Conservation (phyloP, 2,113 vertebrate species). For the Tachysurus fulvidraco region DNA sequence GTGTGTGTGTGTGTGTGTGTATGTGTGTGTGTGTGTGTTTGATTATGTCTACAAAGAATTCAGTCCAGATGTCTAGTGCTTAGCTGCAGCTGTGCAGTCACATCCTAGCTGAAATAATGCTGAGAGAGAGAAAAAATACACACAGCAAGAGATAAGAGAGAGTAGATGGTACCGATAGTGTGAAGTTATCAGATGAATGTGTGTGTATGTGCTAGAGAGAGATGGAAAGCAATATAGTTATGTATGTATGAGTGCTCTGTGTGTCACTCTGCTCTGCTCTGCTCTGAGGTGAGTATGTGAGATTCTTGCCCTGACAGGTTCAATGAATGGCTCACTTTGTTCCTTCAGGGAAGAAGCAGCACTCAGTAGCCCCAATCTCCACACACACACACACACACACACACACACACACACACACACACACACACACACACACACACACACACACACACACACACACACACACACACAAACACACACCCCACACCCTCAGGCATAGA, state of each 20-base stretch:
- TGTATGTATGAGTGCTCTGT: conserved; percentile 38
- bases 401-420: conserved; percentile 29
- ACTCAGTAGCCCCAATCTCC: conserved; percentile 28
- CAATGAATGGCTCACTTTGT: conserved; percentile 55
- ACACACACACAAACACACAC: not conserved
- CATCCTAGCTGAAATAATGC: conserved; percentile 23
- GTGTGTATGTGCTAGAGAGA: conserved; percentile 17
- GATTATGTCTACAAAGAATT: conserved; percentile 19
- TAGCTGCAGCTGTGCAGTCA: conserved; percentile 41
- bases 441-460: conserved; percentile 28
- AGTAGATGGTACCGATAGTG: not conserved
- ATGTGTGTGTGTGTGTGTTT: conserved; percentile 23
- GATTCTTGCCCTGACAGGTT: conserved; percentile 51
- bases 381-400: conserved; percentile 31
- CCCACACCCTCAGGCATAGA: conserved; percentile 31
- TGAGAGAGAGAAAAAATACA: not conserved
- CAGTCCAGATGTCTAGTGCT: conserved; percentile 45
- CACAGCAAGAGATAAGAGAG: conserved; percentile 1
- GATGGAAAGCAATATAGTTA: not conserved
- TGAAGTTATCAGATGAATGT: conserved; percentile 23
- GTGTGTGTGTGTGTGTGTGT: conserved; percentile 32
- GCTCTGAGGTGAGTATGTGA: conserved; percentile 45
- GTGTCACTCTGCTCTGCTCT: conserved; percentile 26
- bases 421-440: conserved; percentile 20
- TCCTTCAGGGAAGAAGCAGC: conserved; percentile 46